A percentile compares a stretch with the other conserved stretches of the same genome.
Conservation (phyloP, 37 sponge, comb jelly and placozoan species). For the Cliona cf. orientalis region DNA sequence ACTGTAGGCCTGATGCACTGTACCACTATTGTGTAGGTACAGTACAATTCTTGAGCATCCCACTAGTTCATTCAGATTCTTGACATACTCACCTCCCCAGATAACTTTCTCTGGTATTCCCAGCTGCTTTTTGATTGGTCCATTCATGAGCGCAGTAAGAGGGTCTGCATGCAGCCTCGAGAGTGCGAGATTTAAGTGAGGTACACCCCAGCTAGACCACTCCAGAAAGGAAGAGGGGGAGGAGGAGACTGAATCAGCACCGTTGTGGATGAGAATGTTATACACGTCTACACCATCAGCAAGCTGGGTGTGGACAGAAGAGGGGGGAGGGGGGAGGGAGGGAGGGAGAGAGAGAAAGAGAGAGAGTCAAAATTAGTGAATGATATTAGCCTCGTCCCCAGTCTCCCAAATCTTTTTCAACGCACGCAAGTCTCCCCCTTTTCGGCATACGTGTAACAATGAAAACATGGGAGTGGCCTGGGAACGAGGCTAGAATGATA, state of each 20-base stretch:
- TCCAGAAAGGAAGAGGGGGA: no score
- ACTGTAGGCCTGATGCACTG: no score
- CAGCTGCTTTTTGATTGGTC: constrained; percentile 71
- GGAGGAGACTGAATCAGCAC: neutral
- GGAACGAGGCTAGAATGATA: no score
- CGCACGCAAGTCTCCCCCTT: no score
- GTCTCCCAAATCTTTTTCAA: neutral
- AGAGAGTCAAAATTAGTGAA: no score
- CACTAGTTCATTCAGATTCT: no score
- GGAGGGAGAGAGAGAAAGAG: no score
- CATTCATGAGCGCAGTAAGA: constrained; percentile 76
- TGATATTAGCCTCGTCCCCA: neutral
- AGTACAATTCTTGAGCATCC: neutral
- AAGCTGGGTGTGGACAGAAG: constrained; percentile 5
- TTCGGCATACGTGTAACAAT: neutral
- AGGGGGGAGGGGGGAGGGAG: neutral
- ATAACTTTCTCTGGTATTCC: constrained; percentile 62
- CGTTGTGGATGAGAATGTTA: constrained; percentile 69
- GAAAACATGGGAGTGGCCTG: neutral
- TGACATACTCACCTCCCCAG: constrained; percentile 77
- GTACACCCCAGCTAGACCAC: no score
- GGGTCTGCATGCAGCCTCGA: neutral
- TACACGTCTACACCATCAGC: constrained; percentile 73
- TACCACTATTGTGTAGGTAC: neutral
- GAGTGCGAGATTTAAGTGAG: neutral